Conservation (phyloP, 2,888 invertebrate genomes). For the Platynereis dumerilii region DNA sequence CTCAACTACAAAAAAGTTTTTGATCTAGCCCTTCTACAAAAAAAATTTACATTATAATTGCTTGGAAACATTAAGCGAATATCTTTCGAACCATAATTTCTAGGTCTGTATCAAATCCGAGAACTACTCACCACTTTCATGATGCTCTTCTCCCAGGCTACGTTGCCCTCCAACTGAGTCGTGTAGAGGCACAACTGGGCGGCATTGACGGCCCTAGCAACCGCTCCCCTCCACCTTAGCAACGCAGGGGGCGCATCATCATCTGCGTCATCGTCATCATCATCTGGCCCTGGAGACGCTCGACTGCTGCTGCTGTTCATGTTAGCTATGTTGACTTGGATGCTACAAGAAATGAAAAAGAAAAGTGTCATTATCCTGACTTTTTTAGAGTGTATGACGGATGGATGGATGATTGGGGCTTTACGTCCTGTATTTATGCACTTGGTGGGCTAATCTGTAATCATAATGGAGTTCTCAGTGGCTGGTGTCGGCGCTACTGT, state of each 20-base stretch:
- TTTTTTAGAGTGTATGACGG: too few species aligned
- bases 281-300: slow-evolving; percentile 5
- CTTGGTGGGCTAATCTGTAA: too few species aligned
- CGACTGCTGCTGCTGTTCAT: slow-evolving; percentile 7
- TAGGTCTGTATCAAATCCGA: too few species aligned
- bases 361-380: neutral
- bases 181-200: slow-evolving; percentile 90
- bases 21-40: too few species aligned
- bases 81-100: too few species aligned
- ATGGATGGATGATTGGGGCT: too few species aligned
- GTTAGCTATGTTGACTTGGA: slow-evolving; percentile 50
- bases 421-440: too few species aligned
- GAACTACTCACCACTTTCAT: slow-evolving; percentile 98
- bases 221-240: slow-evolving; percentile 83
- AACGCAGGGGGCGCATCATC: slow-evolving; percentile 74
- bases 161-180: slow-evolving; percentile 84
- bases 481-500: too few species aligned
- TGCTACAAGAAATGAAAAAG: slow-evolving; percentile 46
- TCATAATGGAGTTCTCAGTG: too few species aligned
- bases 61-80: too few species aligned
- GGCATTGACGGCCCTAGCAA: slow-evolving; percentile 81
- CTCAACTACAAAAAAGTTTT: too few species aligned
- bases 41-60: too few species aligned
- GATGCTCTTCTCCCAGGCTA: slow-evolving; percentile 99
- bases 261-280: slow-evolving; percentile 30